Base-by-base conservation (phyloP, 2,888 invertebrate genomes). In the Choristoneura rosaceana region DNA sequence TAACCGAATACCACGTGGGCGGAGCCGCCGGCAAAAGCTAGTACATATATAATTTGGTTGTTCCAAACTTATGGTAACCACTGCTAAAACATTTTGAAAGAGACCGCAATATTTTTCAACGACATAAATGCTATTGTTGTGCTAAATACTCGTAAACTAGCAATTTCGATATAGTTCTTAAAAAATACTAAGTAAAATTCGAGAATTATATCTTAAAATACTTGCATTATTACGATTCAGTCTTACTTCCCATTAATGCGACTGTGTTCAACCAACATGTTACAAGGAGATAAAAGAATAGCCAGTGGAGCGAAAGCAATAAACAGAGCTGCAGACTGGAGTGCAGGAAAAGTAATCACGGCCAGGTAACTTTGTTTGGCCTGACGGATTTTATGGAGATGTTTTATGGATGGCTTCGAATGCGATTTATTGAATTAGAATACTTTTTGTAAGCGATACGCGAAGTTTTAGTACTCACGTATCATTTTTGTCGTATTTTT, bases 291-390 rank as follows among this genome's bases (percentile, higher is more conserved):
- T 71, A 73, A 61, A 71, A 75, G 67, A 76, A 78, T 75, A 76
- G 74, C 75, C 80, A 78, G 76, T 77, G 80, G 75, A 78, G 79
- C 78, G 79, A 75, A 78, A 79, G 81, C 82, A 83, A 83, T 83
- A 82, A 82, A 83, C 81, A 78, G 75, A 71, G 60, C 33, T 58
- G 50, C 59, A 76, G 77, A 77, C 76, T 78, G 81, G 79, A 83
- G 81, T 84, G 81, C 84, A 85, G 85, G 84, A 85, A 84, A 86
- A 87, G 87, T 87, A 88, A 88, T 88, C 87, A 86, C 78, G 79
- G 81, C 80, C 74, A 75, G 80, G 80, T 88, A 87, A 88, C 84
- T 87, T 85, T 84, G 85, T 88, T 87, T 86, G 83, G 78, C 52
- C 65, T 41, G 47, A 34, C 25, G 71, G 59, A 63, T 59, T 73